Evolutionary conservation across 2,888 invertebrate species (phyloP), one percentile per base, ranked within the genome.

Genomic region (Neoitamus cyanurus): DNA sequence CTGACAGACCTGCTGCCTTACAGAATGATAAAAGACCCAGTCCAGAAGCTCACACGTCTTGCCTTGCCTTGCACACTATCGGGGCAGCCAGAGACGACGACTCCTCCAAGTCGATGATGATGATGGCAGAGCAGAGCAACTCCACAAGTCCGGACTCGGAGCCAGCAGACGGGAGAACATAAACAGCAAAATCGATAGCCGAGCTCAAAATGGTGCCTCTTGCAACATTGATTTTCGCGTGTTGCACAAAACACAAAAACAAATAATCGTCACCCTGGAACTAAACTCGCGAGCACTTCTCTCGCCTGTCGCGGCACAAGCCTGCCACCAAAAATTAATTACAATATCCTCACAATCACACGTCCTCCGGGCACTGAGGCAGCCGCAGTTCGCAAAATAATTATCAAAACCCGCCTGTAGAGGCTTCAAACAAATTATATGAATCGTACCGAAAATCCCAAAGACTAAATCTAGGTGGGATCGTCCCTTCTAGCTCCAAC

Each of bases 181-280:
- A 69, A 82, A 82, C 82, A 82, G 68, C 82, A 69, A 82, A 82
- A 80, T 80, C 78, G 78, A 80, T 80, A 80, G 9, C 36, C 36
- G 25, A 69, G 69, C 69, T 82, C 82, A 82, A 82, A 82, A 82
- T 82, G 82, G 82, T 82, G 68, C 69, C 82, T 69, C 42, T 69
- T 82, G 82, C 82, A 82, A 68, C 36, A 82, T 82, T 82, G 82
- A 82, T 82, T 82, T 82, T 69, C 69, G 82, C 36, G 69, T 69
- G 68, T 69, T 82, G 69, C 69, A 69, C 42, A 82, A 36, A 82
- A 80, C 30, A 58, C 30, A 36, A 80, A 28, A 58, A 78, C 78
- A 58, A 58, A 48, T 13, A 34, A n/a, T 34, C 30, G 31, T 70
- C 70, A 70, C 70, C 0, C 31, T 42, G n/a, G 1, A 42, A 42